Evolutionary conservation across 2,888 invertebrate species (phyloP).

Genomic region (Rugalucina vietnamica): DNA sequence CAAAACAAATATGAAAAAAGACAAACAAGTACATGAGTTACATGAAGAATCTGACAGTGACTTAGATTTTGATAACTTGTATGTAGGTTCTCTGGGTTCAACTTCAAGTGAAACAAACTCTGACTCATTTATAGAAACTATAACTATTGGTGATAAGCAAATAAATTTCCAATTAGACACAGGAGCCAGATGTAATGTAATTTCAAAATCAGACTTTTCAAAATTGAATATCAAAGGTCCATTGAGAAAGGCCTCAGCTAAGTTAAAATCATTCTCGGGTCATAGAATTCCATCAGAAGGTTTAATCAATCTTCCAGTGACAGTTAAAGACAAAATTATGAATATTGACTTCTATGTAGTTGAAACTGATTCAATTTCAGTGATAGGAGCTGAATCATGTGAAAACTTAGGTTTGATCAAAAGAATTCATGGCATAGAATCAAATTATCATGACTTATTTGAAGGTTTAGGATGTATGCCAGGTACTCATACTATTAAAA

Average conservation of each 20-base stretch:
- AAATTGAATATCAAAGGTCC: slow-evolving; percentile 35
- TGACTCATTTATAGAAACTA: slow-evolving; percentile 25
- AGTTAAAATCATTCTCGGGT: slow-evolving; percentile 50
- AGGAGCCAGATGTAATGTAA: slow-evolving; percentile 51
- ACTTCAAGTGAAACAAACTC: background rate
- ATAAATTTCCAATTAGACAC: slow-evolving; percentile 50
- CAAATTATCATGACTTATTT: slow-evolving; percentile 38
- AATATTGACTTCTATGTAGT: slow-evolving; percentile 42
- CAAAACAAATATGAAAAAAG: slow-evolving; percentile 25
- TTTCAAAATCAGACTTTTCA: slow-evolving; percentile 25
- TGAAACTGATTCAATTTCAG: slow-evolving; percentile 28
- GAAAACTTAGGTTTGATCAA: slow-evolving; percentile 35
- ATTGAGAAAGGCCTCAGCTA: slow-evolving; percentile 13
- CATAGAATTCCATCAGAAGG: slow-evolving; percentile 37
- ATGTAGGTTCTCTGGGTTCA: slow-evolving; percentile 2
- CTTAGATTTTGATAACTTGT: slow-evolving; percentile 36
- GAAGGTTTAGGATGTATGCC: slow-evolving; percentile 51
- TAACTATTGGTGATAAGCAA: background rate
- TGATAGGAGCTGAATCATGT: slow-evolving; percentile 44
- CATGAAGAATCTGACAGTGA: slow-evolving; percentile 5
- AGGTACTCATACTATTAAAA: slow-evolving; percentile 30
- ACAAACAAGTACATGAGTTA: background rate
- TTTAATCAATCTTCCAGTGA: slow-evolving; percentile 11
- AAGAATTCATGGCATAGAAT: slow-evolving; percentile 26
- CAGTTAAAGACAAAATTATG: slow-evolving; percentile 10